Percentiles rank a stretch among this genome's conserved stretches.
Conservation (phyloP, 2,113 vertebrate species). For the Riparia riparia region DNA sequence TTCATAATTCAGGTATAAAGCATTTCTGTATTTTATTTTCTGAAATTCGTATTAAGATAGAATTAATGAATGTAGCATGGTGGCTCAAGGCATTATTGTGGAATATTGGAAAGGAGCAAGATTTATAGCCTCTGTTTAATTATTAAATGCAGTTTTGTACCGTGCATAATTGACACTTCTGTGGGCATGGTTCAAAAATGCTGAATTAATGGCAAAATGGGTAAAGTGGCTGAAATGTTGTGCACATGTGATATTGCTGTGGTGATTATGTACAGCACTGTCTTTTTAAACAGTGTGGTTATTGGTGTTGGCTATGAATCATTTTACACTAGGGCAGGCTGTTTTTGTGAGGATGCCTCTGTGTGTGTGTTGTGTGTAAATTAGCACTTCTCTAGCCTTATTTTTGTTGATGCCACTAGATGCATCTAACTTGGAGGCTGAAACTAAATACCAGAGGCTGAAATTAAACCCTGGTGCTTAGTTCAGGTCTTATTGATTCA, state of each 20-base stretch:
- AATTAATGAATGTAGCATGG: neutral
- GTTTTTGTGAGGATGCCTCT: neutral
- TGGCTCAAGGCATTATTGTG: neutral
- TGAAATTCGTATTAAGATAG: neutral
- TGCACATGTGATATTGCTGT: rapidly evolving
- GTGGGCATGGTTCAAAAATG: neutral
- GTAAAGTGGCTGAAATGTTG: neutral
- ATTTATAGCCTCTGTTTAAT: constrained; percentile 6
- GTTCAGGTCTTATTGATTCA: neutral
- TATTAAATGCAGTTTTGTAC: constrained; percentile 2
- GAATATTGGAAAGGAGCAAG: neutral
- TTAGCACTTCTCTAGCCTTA: neutral
- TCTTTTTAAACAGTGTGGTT: neutral
- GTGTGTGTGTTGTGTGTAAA: neutral
- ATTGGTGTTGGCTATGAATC: neutral
- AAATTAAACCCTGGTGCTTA: constrained; percentile 35
- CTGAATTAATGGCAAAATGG: neutral
- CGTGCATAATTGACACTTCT: neutral
- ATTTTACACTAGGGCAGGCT: neutral
- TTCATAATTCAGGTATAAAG: constrained; percentile 91
- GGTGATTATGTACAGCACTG: neutral
- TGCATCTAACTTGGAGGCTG: neutral
- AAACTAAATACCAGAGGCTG: constrained; percentile 53
- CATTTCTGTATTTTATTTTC: neutral
- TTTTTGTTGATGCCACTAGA: neutral